Percentiles rank a stretch among this genome's conserved stretches.
These are phyloP conservation scores for Ctena decussata DNA, from an alignment of 2,888 invertebrate species.

Conservation along the genomic window DNA sequence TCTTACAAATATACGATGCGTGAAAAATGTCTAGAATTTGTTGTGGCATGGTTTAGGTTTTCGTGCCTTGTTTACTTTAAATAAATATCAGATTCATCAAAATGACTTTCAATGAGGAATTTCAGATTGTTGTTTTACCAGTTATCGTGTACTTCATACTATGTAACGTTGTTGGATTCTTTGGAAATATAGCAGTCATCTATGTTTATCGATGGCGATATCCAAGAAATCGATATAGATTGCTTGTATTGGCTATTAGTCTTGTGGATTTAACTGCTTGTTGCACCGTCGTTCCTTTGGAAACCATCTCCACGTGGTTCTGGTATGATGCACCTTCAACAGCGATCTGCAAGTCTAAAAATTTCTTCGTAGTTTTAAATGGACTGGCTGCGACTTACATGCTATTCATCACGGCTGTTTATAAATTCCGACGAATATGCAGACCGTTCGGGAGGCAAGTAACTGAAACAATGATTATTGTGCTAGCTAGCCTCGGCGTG, in stretches of 20 bases:
- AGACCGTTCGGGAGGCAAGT: background rate
- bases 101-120: no score
- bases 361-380: background rate
- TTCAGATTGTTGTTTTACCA: no score
- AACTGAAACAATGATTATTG: background rate
- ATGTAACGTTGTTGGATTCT: background rate
- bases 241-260: background rate
- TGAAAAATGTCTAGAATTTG: no score
- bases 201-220: background rate
- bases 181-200: background rate
- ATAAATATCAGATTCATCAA: no score
- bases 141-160: background rate
- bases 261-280: background rate
- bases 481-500: background rate
- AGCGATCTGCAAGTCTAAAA: background rate
- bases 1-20: no score
- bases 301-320: background rate
- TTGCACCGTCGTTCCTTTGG: background rate
- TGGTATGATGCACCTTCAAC: background rate
- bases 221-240: background rate
- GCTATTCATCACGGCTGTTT: background rate
- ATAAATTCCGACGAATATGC: background rate
- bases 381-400: background rate
- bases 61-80: no score
- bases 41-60: no score